These are phyloP conservation scores for Coranthus polyacanthus DNA, from an alignment of 2,797 vertebrate species.

Conservation along the genomic window DNA sequence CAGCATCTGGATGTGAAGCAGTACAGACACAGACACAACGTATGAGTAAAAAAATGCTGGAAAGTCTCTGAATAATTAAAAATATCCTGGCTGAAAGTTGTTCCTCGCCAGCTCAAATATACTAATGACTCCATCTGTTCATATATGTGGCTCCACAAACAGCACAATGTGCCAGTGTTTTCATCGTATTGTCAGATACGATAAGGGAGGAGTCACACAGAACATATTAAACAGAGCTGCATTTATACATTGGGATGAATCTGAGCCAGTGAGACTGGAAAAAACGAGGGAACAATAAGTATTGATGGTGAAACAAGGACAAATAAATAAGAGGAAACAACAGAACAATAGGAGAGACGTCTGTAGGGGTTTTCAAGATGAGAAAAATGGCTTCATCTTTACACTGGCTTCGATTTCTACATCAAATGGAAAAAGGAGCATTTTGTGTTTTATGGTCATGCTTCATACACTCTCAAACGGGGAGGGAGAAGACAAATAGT, in stretches of 20 bases:
- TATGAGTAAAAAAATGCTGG: not conserved
- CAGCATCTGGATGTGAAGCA: conserved; percentile 18
- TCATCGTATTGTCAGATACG: conserved; percentile 32
- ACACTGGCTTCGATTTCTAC: conserved; percentile 41
- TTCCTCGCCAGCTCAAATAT: conserved; percentile 27
- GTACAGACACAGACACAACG: too few species aligned
- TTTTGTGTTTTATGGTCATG: conserved; percentile 29
- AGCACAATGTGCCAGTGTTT: conserved; percentile 35
- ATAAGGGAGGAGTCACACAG: conserved; percentile 25
- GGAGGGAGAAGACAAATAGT: not conserved
- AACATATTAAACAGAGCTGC: conserved; percentile 31
- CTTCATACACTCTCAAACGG: not conserved
- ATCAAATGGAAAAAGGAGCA: conserved; percentile 29
- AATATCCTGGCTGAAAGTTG: conserved; percentile 12
- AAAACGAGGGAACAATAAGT: conserved; percentile 29
- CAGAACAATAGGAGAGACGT: conserved; percentile 12
- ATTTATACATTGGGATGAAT: conserved; percentile 35
- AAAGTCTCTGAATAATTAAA: conserved; percentile 18
- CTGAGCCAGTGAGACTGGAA: conserved; percentile 17
- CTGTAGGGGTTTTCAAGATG: conserved; percentile 1
- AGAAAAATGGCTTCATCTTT: conserved; percentile 37
- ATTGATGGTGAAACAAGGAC: conserved; percentile 24
- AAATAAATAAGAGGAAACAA: conserved; percentile 31
- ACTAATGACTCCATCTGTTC: conserved; percentile 59
- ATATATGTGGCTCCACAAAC: conserved; percentile 27